Conservation (phyloP, 2,113 vertebrate genomes). For the Alligator sinensis region DNA sequence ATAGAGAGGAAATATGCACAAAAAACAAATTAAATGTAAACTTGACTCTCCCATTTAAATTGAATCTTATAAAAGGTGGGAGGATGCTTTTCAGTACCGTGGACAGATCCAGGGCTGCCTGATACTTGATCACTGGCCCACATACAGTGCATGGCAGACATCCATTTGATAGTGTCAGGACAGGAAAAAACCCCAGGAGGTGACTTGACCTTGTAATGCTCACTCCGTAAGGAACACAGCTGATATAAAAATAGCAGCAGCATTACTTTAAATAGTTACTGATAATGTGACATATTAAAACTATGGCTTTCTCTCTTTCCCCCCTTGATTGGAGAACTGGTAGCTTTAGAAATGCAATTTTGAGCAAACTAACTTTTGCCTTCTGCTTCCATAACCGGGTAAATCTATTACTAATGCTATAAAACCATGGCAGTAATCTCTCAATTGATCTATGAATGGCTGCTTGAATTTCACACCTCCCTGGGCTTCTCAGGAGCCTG, state of each 20-base stretch:
- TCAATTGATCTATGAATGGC: not conserved
- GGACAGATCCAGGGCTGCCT: conserved; percentile 64
- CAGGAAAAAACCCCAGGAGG: conserved; percentile 41
- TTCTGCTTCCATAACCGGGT: not conserved
- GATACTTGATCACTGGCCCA: not conserved
- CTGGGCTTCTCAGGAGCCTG: not conserved
- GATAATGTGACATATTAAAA: conserved; percentile 62
- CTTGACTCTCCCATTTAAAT: not conserved
- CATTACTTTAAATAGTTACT: conserved; percentile 57
- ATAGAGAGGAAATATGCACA: not conserved
- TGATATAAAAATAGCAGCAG: conserved; percentile 49
- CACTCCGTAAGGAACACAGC: conserved; percentile 1
- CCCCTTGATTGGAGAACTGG: not conserved
- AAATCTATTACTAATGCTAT: not conserved
- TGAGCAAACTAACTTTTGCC: not conserved
- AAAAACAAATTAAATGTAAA: not conserved
- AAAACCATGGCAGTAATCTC: not conserved
- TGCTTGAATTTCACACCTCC: not conserved
- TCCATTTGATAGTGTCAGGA: conserved; percentile 40
- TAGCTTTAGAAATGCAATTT: not conserved
- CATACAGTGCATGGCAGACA: not conserved
- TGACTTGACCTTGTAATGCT: conserved; percentile 69
- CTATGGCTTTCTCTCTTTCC: conserved; percentile 64
- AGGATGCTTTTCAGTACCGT: conserved; percentile 47
- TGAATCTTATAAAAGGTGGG: not conserved